phyloP scores from a whole-genome alignment of 2,797 vertebrate genomes.

The Aldrovandia affinis region DNA sequence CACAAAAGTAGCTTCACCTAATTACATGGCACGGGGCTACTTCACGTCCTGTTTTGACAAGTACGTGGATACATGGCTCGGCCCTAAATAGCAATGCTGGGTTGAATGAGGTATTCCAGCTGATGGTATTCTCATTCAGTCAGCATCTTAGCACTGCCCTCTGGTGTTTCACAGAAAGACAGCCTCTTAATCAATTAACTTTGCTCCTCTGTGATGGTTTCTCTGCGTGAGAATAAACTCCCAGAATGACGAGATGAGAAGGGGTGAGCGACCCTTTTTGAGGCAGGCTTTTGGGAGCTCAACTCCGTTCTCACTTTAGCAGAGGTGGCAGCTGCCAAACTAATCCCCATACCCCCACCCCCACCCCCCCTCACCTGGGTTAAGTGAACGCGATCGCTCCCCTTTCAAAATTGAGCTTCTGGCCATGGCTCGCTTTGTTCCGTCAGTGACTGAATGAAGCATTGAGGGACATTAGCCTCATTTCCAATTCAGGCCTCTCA shows the following conservation, averaged over 20 bases:
- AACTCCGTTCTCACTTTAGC: slow-evolving; percentile 50
- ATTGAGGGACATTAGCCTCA: slow-evolving; percentile 64
- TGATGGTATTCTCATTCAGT: too few species aligned
- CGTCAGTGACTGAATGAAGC: slow-evolving; percentile 53
- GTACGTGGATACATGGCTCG: too few species aligned
- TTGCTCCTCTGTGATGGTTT: slow-evolving; percentile 46
- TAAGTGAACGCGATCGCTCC: slow-evolving; percentile 47
- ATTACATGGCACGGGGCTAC: neutral
- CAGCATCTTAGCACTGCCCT: slow-evolving; percentile 20
- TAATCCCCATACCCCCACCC: slow-evolving; percentile 28
- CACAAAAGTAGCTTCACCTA: neutral
- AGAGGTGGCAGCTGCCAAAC: slow-evolving; percentile 53
- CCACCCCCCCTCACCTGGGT: slow-evolving; percentile 46
- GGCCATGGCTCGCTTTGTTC: slow-evolving; percentile 57
- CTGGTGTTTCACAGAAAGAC: slow-evolving; percentile 33
- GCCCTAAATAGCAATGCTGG: too few species aligned
- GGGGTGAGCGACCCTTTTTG: slow-evolving; percentile 27
- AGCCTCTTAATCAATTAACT: slow-evolving; percentile 43
- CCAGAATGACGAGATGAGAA: slow-evolving; percentile 45
- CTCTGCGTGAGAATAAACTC: slow-evolving; percentile 31
- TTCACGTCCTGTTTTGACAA: neutral
- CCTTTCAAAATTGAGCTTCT: slow-evolving; percentile 62
- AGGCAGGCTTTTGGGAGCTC: slow-evolving; percentile 34
- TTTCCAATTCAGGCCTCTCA: slow-evolving; percentile 69
- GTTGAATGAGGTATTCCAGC: too few species aligned